Evolutionary conservation across 2,113 vertebrate genomes (phyloP).

Genomic region (Genyomyrus donnyi): DNA sequence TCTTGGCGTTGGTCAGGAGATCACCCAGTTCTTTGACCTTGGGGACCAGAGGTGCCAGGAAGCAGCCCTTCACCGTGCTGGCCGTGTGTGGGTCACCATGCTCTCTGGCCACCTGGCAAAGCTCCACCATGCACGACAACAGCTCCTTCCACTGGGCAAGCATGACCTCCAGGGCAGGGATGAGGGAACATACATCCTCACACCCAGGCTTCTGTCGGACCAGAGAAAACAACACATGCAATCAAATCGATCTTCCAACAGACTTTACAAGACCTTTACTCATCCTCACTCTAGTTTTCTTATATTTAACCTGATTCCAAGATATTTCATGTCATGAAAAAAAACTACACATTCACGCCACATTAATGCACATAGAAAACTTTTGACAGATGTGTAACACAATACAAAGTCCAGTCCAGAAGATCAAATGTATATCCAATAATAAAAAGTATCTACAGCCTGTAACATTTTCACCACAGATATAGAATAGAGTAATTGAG

Average conservation of each 20-base stretch:
- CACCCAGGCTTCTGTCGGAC: constrained; percentile 56
- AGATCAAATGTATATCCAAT: background rate
- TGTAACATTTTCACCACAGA: background rate
- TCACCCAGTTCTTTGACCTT: constrained; percentile 64
- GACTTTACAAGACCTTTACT: background rate
- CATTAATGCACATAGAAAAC: background rate
- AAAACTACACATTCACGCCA: background rate
- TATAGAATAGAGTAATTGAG: background rate
- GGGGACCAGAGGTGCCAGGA: constrained; percentile 51
- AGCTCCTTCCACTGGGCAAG: constrained; percentile 61
- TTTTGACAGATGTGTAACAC: background rate
- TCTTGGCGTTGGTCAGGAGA: constrained; percentile 59
- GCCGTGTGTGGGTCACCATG: constrained; percentile 56
- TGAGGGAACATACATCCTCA: constrained; percentile 46
- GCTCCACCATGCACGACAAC: constrained; percentile 54
- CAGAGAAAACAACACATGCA: constrained; percentile 20
- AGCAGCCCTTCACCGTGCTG: constrained; percentile 59
- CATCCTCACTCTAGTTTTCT: background rate
- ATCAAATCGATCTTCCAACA: background rate
- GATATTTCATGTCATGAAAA: background rate
- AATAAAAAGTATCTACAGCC: background rate
- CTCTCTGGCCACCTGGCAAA: constrained; percentile 54
- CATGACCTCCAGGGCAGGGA: constrained; percentile 59
- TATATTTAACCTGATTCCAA: background rate
- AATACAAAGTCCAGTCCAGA: background rate